Base-by-base conservation (phyloP, 2,888 invertebrate species). In the Seira sanloemensis region DNA sequence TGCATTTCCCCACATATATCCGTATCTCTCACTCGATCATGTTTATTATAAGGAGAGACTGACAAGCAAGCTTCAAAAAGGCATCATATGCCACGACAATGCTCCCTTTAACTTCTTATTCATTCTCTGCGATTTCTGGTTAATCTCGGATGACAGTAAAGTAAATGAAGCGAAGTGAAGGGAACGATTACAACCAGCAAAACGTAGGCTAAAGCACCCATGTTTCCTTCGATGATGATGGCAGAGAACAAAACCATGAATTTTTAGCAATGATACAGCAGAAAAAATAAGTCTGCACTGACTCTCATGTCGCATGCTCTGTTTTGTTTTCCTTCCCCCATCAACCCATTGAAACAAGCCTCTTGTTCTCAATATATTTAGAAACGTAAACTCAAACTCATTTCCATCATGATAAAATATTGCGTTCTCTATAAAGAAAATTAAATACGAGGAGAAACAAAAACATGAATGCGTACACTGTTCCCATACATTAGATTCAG, bases 111-210 rank as follows among this genome's bases (percentile, higher is more conserved):
- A 4, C 37, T 37, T 12, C 12, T 37, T 37, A 37, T 37, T 37
- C 12, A 7, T 37, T 37, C 12, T 7, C 37, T 37, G 5, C 12
- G 37, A 37, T 37, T 37, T 37, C 12, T 37, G 23, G 73, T 65
- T 66, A 73, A 73, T 65, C 66, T 66, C 24, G 65, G 54, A 71
- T 82, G 73, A 82, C 66, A 72, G 72, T 65, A 77, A 66, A 77
- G 77, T 73, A 82, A 77, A 82, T 82, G 82, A 76, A 66, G 65
- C 76, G 67, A 67, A 62, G 12, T 69, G 66, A 77, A 72, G 81
- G 69, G 75, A 81, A 69, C 69, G 37, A 37, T 37, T 37, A 37
- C 12, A 7, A n/a, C 12, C 37, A 12, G 12, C 37, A 37, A 37
- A 37, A 37, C 37, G n/a, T n/a, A n/a, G 12, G 37, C 37, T 4